Evolutionary conservation across 2,797 vertebrate species (phyloP).

Genomic region (Myoxocephalus aenaeus): DNA sequence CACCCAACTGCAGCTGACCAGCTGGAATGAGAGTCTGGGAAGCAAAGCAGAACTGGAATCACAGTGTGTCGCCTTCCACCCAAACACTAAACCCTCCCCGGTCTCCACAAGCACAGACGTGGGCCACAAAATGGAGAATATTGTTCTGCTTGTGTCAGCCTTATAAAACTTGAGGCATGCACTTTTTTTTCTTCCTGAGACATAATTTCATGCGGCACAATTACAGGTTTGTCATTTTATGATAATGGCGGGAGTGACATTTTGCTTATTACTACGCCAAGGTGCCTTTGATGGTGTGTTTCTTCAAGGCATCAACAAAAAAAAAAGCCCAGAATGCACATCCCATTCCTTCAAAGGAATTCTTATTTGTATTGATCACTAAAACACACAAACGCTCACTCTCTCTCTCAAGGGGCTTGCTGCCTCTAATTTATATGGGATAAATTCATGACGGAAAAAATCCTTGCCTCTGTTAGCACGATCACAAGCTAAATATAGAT

Average conservation of each 20-base stretch:
- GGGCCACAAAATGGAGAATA: conserved; percentile 54
- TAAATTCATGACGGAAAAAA: conserved; percentile 43
- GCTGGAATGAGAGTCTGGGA: conserved; percentile 73
- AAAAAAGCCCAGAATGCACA: conserved; percentile 36
- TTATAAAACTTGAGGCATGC: conserved; percentile 45
- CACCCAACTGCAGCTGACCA: conserved; percentile 80
- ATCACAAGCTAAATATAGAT: conserved; percentile 51
- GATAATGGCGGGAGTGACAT: conserved; percentile 67
- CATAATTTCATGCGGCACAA: conserved; percentile 66
- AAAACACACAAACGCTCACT: conserved; percentile 42
- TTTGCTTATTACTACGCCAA: conserved; percentile 64
- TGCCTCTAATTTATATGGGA: conserved; percentile 45
- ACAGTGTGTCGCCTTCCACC: conserved; percentile 54
- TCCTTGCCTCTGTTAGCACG: conserved; percentile 26
- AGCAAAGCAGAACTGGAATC: conserved; percentile 64
- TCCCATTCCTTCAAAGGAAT: conserved; percentile 38
- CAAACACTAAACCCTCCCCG: conserved; percentile 51
- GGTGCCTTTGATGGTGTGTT: conserved; percentile 66
- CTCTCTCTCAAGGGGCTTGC: conserved; percentile 38
- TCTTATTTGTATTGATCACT: conserved; percentile 58
- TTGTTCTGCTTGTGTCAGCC: conserved; percentile 62
- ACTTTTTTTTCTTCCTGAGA: conserved; percentile 38
- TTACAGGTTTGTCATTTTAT: conserved; percentile 67
- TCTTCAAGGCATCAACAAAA: conserved; percentile 19
- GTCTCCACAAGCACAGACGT: conserved; percentile 32